Conservation (phyloP, 2,888 invertebrate genomes). For the Drosophila fulvimacula region DNA sequence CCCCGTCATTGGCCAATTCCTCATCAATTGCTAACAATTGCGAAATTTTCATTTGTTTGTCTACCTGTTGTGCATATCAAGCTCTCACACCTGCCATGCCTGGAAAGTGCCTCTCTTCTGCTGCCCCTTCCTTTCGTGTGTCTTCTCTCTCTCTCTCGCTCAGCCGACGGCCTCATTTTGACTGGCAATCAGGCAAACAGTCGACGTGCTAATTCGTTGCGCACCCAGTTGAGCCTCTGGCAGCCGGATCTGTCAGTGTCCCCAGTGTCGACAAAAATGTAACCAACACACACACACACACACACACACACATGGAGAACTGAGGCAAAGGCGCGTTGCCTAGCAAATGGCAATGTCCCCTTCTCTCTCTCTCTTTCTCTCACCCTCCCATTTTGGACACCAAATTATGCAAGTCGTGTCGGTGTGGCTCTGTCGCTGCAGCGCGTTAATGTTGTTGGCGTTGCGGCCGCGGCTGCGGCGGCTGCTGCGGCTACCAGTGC, state of each 20-base stretch:
- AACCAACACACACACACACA: slow-evolving; percentile 29
- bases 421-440: slow-evolving; percentile 45
- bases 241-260: slow-evolving; percentile 28
- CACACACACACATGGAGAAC: slow-evolving; percentile 3
- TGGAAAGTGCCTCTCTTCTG: too few species aligned
- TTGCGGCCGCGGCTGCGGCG: slow-evolving; percentile 59
- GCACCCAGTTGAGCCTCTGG: slow-evolving; percentile 62
- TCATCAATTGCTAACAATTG: too few species aligned
- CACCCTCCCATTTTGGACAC: neutral
- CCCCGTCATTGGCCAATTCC: too few species aligned
- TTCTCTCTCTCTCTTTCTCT: neutral
- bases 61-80: too few species aligned
- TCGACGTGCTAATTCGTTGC: slow-evolving; percentile 71
- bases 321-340: slow-evolving; percentile 54
- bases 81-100: too few species aligned
- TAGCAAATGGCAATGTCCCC: neutral
- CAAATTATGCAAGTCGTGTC: slow-evolving; percentile 69
- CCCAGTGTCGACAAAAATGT: slow-evolving; percentile 48
- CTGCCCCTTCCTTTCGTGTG: neutral
- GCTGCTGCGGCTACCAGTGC: slow-evolving; percentile 49
- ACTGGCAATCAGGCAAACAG: slow-evolving; percentile 46
- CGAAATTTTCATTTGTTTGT: too few species aligned
- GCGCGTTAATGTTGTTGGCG: slow-evolving; percentile 74
- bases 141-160: neutral
- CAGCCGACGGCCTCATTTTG: slow-evolving; percentile 28